A percentile compares a stretch with the other conserved stretches of the same genome.
Evolutionary conservation across 2,888 invertebrate species (phyloP).

Genomic region (Dryadula phaetusa): DNA sequence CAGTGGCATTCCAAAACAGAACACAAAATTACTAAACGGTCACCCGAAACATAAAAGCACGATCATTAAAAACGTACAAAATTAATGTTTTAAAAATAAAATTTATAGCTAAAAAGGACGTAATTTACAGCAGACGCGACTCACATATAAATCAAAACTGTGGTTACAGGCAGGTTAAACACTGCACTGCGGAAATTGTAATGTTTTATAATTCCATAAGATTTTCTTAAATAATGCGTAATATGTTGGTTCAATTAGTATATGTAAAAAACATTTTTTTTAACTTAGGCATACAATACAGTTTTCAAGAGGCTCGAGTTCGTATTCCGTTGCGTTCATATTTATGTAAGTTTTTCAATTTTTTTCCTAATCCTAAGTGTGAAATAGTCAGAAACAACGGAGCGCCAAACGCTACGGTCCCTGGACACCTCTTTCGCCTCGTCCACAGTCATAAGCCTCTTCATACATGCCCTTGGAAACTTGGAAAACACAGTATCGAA

Average conservation of each 20-base stretch:
- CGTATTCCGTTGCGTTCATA: no score
- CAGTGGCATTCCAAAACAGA: background rate
- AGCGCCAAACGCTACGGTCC: no score
- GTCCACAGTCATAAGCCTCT: no score
- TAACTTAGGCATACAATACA: no score
- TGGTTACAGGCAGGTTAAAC: slow-evolving; percentile 37
- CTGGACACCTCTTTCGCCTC: no score
- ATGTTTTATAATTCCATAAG: slow-evolving; percentile 35
- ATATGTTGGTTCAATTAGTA: background rate
- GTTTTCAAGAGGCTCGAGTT: no score
- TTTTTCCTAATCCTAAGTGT: no score
- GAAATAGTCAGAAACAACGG: no score
- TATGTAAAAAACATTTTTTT: no score
- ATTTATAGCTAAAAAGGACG: slow-evolving; percentile 29
- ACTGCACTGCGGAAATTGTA: slow-evolving; percentile 41
- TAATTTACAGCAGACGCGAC: slow-evolving; percentile 36
- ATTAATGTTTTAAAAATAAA: slow-evolving; percentile 26
- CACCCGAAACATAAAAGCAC: slow-evolving; percentile 11
- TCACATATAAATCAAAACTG: slow-evolving; percentile 39
- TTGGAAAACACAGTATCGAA: no score
- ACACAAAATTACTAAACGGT: background rate
- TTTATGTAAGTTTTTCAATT: no score
- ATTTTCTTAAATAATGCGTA: background rate
- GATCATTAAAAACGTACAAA: slow-evolving; percentile 12
- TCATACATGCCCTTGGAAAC: no score